phyloP scores from a whole-genome alignment of 2,113 vertebrate genomes.

The Speoplatyrhinus poulsoni region DNA sequence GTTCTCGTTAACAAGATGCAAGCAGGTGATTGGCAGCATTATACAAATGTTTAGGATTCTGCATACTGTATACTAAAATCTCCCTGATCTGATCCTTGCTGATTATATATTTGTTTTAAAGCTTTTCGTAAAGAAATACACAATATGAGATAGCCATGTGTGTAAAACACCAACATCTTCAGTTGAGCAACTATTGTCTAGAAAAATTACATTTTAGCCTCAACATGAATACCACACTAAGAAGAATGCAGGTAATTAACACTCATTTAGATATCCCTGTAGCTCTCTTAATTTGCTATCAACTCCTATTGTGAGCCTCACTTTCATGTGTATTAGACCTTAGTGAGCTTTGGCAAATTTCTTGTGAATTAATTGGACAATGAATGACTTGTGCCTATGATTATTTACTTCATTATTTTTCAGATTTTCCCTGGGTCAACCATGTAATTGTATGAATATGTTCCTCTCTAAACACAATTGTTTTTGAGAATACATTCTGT shows the following conservation, averaged over 20 bases:
- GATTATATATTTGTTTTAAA: too few species aligned
- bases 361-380: constrained; percentile 45
- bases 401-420: constrained; percentile 42
- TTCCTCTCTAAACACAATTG: constrained; percentile 34
- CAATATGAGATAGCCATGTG: too few species aligned
- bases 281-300: background rate
- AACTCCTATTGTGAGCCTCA: background rate
- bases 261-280: background rate
- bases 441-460: constrained; percentile 42
- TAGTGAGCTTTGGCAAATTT: constrained; percentile 17
- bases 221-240: too few species aligned
- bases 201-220: too few species aligned
- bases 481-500: constrained; percentile 13
- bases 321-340: background rate
- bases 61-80: too few species aligned
- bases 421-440: constrained; percentile 33
- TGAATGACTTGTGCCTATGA: constrained; percentile 45
- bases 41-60: too few species aligned
- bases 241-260: background rate
- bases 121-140: too few species aligned
- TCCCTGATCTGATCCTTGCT: too few species aligned
- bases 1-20: too few species aligned
- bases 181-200: too few species aligned
- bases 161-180: too few species aligned
- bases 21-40: too few species aligned